Evolutionary conservation across 2,888 invertebrate species (phyloP).

Genomic region (Phaonia tiefii): DNA sequence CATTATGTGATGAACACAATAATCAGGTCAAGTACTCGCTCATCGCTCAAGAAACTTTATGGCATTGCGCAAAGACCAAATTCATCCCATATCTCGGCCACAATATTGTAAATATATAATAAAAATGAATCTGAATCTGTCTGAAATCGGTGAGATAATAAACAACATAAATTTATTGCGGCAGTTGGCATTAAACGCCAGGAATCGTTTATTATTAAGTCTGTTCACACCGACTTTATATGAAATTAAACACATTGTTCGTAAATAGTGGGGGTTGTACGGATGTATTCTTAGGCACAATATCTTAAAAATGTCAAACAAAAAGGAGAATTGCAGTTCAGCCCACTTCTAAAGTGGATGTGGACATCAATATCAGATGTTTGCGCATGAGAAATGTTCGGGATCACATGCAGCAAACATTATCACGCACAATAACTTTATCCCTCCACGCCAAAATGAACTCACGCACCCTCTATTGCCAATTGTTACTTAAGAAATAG

Average conservation of each 20-base stretch:
- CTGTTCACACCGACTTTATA: slow-evolving; percentile 3
- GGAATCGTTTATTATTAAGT: slow-evolving; percentile 26
- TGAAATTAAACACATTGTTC: slow-evolving; percentile 4
- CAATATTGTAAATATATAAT: slow-evolving; percentile 4
- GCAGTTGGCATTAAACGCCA: slow-evolving; percentile 37
- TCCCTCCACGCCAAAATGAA: too few species aligned
- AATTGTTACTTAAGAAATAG: too few species aligned
- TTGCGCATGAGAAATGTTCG: too few species aligned
- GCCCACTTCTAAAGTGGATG: background rate
- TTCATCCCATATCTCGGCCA: slow-evolving; percentile 1
- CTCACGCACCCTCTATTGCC: too few species aligned
- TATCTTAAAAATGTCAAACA: slow-evolving; percentile 19
- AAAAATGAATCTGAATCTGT: slow-evolving; percentile 6
- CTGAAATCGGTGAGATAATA: slow-evolving; percentile 24
- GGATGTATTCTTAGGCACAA: background rate
- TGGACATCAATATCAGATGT: too few species aligned
- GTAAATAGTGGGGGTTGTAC: too few species aligned
- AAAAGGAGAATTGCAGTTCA: background rate
- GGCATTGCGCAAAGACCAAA: background rate
- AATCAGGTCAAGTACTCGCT: slow-evolving; percentile 33
- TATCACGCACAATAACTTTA: too few species aligned
- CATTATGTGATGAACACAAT: background rate
- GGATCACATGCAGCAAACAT: too few species aligned
- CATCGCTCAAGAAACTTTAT: slow-evolving; percentile 14
- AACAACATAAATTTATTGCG: slow-evolving; percentile 22